These are phyloP conservation scores for Caenorhabditis imperialis DNA, from an alignment of 2,888 invertebrate genomes.

Conservation along the genomic window DNA sequence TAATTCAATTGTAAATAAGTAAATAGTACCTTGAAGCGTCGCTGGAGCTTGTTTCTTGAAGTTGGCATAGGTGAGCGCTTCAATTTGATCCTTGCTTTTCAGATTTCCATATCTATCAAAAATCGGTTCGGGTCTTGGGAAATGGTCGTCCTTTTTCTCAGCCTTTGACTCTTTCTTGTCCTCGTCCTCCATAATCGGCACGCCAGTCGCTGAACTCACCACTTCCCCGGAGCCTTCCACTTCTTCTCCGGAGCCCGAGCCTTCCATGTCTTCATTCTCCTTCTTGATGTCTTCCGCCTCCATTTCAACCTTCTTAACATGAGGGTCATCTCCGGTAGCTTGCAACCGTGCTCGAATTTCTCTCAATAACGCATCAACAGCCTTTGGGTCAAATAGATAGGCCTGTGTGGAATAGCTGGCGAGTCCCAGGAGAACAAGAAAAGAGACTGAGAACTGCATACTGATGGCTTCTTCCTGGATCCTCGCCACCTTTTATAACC, in stretches of 20 bases:
- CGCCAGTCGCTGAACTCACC: conserved; percentile 32
- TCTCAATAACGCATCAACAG: conserved; percentile 43
- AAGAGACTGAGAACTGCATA: conserved; percentile 36
- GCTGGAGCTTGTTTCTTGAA: conserved; percentile 48
- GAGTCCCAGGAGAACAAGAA: conserved; percentile 24
- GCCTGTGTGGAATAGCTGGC: conserved; percentile 32
- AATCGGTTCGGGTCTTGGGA: conserved; percentile 50
- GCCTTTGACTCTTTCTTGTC: conserved; percentile 1
- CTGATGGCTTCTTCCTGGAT: too few species aligned
- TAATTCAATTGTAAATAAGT: neutral
- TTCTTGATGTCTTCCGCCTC: conserved; percentile 42
- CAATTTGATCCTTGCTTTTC: conserved; percentile 44
- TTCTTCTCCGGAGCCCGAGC: conserved; percentile 35
- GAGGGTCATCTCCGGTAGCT: conserved; percentile 22
- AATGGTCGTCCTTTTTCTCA: conserved; percentile 13
- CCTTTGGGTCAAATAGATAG: conserved; percentile 44
- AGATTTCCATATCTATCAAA: conserved; percentile 44
- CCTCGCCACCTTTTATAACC: conserved; percentile 52
- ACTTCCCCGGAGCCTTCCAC: conserved; percentile 29
- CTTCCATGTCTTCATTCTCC: conserved; percentile 38
- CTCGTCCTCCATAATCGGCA: conserved; percentile 43
- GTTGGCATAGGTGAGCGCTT: conserved; percentile 33
- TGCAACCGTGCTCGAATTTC: conserved; percentile 52
- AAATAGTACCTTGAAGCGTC: conserved; percentile 35
- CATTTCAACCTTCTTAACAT: conserved; percentile 11